Percentiles rank a stretch among this genome's conserved stretches.
phyloP scores from a whole-genome alignment of 2,888 invertebrate genomes.

The Mythimna impura region DNA sequence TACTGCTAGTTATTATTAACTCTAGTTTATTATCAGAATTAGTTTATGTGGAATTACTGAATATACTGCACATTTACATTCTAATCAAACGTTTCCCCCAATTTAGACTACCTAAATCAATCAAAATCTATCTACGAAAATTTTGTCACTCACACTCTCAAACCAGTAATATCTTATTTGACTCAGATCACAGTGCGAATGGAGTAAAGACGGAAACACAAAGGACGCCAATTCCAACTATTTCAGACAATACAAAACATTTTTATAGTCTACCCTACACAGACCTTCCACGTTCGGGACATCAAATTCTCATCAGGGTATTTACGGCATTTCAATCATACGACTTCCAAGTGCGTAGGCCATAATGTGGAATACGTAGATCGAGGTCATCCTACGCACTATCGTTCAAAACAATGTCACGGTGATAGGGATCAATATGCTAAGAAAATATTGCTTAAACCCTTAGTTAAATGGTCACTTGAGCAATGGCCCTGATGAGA shows the following conservation, averaged over 20 bases:
- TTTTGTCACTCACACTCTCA: constrained; percentile 50
- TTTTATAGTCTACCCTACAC: constrained; percentile 16
- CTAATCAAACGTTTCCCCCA: background rate
- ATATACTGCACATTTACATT: constrained; percentile 6
- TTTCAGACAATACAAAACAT: constrained; percentile 28
- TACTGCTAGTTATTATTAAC: constrained; percentile 14
- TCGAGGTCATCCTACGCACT: background rate
- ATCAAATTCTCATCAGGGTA: constrained; percentile 42
- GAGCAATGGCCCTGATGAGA: constrained; percentile 25
- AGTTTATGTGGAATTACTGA: constrained; percentile 32
- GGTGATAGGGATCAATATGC: background rate
- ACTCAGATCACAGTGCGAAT: background rate
- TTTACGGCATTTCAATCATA: background rate
- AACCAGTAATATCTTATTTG: constrained; percentile 17
- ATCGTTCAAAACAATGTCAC: background rate
- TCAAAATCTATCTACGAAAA: constrained; percentile 42
- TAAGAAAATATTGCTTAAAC: background rate
- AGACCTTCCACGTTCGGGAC: background rate
- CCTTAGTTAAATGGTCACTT: background rate
- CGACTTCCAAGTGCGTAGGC: background rate
- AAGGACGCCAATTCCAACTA: constrained; percentile 11
- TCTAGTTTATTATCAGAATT: constrained; percentile 23
- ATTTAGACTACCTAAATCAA: background rate
- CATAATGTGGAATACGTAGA: background rate
- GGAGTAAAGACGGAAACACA: constrained; percentile 33